These are phyloP conservation scores for Stenichneumon culpator DNA, from an alignment of 2,888 invertebrate genomes.

Conservation along the genomic window DNA sequence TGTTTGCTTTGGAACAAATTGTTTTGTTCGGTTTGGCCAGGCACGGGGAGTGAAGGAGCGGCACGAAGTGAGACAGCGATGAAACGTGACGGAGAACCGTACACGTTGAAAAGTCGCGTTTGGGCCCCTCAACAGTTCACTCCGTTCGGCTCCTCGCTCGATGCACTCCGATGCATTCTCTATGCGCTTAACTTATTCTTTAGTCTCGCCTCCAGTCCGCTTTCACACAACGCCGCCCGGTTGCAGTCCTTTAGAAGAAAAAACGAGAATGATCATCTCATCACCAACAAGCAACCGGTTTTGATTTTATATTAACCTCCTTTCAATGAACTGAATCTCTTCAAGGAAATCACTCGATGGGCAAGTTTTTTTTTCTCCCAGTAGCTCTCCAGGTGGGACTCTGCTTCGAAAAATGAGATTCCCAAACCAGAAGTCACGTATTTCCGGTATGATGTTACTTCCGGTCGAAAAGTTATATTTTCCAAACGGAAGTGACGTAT, in stretches of 20 bases:
- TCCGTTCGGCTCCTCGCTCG: slow-evolving; percentile 8
- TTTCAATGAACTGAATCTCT: neutral
- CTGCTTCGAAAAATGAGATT: no score
- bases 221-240: neutral
- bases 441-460: no score
- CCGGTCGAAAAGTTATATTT: no score
- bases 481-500: no score
- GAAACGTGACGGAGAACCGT: slow-evolving; percentile 55
- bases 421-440: no score
- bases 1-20: slow-evolving; percentile 85
- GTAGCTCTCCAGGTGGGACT: no score
- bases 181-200: neutral
- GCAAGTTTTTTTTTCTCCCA: no score
- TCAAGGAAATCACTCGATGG: neutral
- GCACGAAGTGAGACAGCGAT: slow-evolving; percentile 50
- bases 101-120: slow-evolving; percentile 55
- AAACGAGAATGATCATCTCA: neutral
- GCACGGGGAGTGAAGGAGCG: slow-evolving; percentile 39
- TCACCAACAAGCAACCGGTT: neutral
- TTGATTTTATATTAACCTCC: neutral
- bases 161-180: slow-evolving; percentile 23
- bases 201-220: neutral
- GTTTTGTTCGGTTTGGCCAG: slow-evolving; percentile 84
- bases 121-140: slow-evolving; percentile 1
- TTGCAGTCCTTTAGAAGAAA: neutral